Evolutionary conservation across 2,888 invertebrate species (phyloP).

Genomic region (Dilophus febrilis): DNA sequence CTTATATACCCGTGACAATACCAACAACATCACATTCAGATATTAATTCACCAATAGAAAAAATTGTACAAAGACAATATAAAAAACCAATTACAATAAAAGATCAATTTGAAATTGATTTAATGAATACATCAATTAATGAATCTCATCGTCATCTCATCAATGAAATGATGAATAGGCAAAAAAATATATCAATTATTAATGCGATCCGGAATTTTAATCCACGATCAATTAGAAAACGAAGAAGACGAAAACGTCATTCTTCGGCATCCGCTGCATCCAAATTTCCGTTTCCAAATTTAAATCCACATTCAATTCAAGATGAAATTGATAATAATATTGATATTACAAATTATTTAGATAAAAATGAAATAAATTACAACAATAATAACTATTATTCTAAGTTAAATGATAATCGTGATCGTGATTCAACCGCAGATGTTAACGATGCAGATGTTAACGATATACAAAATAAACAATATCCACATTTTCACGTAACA

Average conservation of each 20-base stretch:
- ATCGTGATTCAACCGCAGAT: constrained; percentile 9
- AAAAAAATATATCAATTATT: too few relatives aligned
- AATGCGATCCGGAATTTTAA: too few relatives aligned
- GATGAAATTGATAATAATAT: not conserved
- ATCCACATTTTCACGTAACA: constrained; percentile 40
- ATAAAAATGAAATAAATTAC: not conserved
- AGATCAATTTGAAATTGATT: too few relatives aligned
- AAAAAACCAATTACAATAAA: too few relatives aligned
- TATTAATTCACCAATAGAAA: not conserved
- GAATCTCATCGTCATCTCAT: too few relatives aligned
- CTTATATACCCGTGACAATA: not conserved
- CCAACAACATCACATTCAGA: not conserved
- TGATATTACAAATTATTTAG: too few relatives aligned
- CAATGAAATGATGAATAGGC: too few relatives aligned
- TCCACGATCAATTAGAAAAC: too few relatives aligned
- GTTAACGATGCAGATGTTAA: constrained; percentile 15
- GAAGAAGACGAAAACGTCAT: not conserved
- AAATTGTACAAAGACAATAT: too few relatives aligned
- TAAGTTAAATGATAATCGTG: not conserved
- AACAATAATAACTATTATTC: not conserved
- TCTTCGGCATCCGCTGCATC: too few relatives aligned
- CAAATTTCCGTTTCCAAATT: too few relatives aligned
- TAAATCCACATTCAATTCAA: not conserved
- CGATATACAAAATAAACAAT: constrained; percentile 13
- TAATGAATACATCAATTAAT: too few relatives aligned